phyloP scores from a whole-genome alignment of 2,888 invertebrate species.

The Dendrolimus pini region DNA sequence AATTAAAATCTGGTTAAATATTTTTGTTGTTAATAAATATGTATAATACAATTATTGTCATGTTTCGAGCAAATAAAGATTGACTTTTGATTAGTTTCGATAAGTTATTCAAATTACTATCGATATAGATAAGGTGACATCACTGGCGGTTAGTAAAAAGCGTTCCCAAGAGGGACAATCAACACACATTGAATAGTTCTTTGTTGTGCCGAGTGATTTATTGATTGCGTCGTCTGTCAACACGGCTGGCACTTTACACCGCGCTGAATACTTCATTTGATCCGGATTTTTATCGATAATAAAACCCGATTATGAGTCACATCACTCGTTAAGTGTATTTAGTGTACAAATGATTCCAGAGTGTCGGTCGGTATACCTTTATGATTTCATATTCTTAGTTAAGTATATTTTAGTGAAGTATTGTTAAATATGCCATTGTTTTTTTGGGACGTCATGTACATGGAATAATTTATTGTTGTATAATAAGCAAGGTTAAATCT shows the following conservation, averaged over 20 bases:
- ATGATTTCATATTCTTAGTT: constrained; percentile 4
- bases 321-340: constrained; percentile 70
- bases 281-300: constrained; percentile 75
- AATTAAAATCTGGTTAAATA: too few species aligned
- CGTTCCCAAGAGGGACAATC: constrained; percentile 72
- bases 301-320: constrained; percentile 62
- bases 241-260: constrained; percentile 62
- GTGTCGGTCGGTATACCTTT: constrained; percentile 34
- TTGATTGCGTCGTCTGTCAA: constrained; percentile 75
- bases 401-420: constrained; percentile 3
- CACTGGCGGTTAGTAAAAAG: constrained; percentile 59
- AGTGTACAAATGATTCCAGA: constrained; percentile 61
- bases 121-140: constrained; percentile 30
- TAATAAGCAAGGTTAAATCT: too few species aligned
- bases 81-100: too few species aligned
- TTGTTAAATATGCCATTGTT: too few species aligned
- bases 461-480: too few species aligned
- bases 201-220: constrained; percentile 72
- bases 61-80: too few species aligned
- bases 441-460: too few species aligned
- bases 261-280: constrained; percentile 74
- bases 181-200: constrained; percentile 73
- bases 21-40: too few species aligned
- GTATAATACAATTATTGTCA: too few species aligned
- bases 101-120: constrained; percentile 7